Percentiles rank a stretch among this genome's conserved stretches.
Conservation (phyloP, 2,113 vertebrate genomes). For the Seriola dumerili region DNA sequence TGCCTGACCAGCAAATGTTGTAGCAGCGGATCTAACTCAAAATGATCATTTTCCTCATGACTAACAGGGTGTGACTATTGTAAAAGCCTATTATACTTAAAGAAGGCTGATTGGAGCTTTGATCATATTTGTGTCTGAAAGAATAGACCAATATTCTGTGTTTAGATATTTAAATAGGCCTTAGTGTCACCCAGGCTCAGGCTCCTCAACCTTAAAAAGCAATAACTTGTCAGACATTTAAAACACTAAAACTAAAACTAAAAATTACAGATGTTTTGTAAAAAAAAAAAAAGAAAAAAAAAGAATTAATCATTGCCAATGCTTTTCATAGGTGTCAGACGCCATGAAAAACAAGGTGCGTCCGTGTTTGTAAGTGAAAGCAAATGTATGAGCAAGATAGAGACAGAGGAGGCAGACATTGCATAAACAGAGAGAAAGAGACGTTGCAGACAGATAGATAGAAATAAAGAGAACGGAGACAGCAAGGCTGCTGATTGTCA, state of each 20-base stretch:
- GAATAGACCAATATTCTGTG: background rate
- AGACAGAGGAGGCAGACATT: conserved; percentile 30
- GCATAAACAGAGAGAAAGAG: conserved; percentile 26
- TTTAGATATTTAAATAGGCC: background rate
- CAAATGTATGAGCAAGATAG: background rate
- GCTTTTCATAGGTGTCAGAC: background rate
- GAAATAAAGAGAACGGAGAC: conserved; percentile 70
- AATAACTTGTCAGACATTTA: background rate
- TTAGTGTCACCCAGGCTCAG: background rate
- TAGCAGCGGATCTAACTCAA: background rate
- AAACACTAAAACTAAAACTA: background rate
- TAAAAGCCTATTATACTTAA: background rate
- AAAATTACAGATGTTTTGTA: background rate
- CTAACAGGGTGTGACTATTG: background rate
- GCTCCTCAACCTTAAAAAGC: background rate
- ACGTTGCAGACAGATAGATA: conserved; percentile 45
- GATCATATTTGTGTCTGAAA: background rate
- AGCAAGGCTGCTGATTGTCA: conserved; percentile 80
- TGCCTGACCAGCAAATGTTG: background rate
- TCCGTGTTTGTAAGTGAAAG: conserved; percentile 21
- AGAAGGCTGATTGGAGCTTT: background rate
- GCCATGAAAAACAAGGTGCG: background rate
- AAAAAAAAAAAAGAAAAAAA: background rate
- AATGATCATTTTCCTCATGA: background rate
- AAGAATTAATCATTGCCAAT: background rate